A percentile compares a stretch with the other conserved stretches of the same genome.
Evolutionary conservation across 1,140 invertebrate species (phyloP).

Genomic region (Tetragonula clypearis): DNA sequence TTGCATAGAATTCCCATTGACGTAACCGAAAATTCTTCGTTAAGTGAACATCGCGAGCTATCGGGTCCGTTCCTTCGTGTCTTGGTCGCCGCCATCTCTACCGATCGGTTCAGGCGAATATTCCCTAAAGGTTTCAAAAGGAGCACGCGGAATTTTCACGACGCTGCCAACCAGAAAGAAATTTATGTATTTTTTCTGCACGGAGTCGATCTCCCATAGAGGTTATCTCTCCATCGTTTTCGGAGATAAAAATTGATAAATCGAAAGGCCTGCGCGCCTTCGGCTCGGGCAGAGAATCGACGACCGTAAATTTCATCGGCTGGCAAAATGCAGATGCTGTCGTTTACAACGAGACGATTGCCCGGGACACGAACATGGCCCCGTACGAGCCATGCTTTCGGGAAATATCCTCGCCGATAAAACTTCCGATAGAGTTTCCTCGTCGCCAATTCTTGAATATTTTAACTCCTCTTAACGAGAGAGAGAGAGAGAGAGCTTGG

Average conservation of each 20-base stretch:
- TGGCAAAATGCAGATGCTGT: conserved; percentile 4
- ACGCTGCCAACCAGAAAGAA: not conserved
- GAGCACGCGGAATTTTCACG: not conserved
- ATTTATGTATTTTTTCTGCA: conserved; percentile 14
- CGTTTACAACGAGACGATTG: conserved; percentile 11
- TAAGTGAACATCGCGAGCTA: not conserved
- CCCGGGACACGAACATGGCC: not conserved
- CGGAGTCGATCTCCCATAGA: no score
- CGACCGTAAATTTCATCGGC: conserved; percentile 32
- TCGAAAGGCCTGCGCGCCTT: not conserved
- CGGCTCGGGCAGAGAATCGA: not conserved
- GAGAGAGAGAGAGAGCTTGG: no score
- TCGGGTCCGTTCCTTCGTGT: not conserved
- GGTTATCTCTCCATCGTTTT: not conserved
- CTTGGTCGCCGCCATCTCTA: not conserved
- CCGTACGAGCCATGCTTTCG: not conserved
- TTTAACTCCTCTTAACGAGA: not conserved
- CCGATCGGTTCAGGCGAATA: not conserved
- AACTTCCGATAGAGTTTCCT: conserved; percentile 13
- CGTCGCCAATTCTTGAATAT: conserved; percentile 5
- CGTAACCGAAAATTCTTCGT: not conserved
- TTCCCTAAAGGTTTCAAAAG: not conserved
- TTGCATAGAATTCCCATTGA: conserved; percentile 2
- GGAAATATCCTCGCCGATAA: conserved; percentile 44
- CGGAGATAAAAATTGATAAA: conserved; percentile 3